phyloP scores from a whole-genome alignment of 2,113 vertebrate species.

The western clawed frog (Xenopus tropicalis) region DNA sequence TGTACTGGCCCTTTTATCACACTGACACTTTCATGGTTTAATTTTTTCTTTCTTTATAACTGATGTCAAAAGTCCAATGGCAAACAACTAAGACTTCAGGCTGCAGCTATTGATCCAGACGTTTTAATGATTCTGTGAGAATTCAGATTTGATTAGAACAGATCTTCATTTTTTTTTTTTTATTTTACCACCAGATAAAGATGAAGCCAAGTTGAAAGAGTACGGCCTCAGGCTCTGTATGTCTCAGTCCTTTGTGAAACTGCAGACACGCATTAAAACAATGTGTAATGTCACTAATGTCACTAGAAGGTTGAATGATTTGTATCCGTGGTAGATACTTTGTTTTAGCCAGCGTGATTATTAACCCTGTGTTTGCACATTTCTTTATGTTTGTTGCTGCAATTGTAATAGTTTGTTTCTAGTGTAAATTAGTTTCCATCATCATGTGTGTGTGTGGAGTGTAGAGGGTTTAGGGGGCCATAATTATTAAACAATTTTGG shows the following conservation, averaged over 20 bases:
- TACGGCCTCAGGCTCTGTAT: not conserved
- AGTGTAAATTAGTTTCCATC: no score
- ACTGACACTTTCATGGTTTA: no score
- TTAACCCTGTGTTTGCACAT: not conserved
- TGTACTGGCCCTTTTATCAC: no score
- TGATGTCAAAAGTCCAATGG: no score
- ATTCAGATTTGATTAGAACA: slow-evolving; percentile 17
- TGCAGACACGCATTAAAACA: slow-evolving; percentile 11
- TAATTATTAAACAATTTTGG: no score
- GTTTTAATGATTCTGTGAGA: slow-evolving; percentile 15
- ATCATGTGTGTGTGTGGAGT: no score
- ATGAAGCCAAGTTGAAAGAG: slow-evolving; percentile 1
- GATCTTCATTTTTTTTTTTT: slow-evolving; percentile 5
- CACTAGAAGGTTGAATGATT: slow-evolving; percentile 15
- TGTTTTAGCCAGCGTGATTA: not conserved
- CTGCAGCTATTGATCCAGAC: slow-evolving; percentile 20
- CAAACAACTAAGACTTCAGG: not conserved
- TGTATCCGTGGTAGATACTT: not conserved
- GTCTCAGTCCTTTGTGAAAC: slow-evolving; percentile 9
- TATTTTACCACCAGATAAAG: not conserved
- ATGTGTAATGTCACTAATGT: slow-evolving; percentile 16
- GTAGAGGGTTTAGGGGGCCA: no score
- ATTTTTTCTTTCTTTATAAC: no score
- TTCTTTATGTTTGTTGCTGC: no score
- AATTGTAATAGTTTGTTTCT: no score